A percentile compares a stretch with the other conserved stretches of the same genome.
phyloP scores from a whole-genome alignment of 2,113 vertebrate genomes.

The Rynchops niger region DNA sequence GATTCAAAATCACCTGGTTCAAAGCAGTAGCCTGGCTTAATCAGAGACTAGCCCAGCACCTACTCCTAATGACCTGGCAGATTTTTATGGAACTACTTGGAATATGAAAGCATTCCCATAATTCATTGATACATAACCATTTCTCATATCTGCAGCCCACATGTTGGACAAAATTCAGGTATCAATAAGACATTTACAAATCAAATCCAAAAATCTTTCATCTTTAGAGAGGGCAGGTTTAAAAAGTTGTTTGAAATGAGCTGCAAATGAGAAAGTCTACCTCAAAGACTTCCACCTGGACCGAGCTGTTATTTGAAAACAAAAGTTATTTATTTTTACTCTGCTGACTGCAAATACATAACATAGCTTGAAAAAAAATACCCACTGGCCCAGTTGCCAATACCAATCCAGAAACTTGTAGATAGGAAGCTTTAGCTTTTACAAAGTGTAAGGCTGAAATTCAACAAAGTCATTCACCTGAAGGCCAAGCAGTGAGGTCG shows the following conservation, averaged over 20 bases:
- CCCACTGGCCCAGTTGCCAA: neutral
- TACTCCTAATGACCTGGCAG: neutral
- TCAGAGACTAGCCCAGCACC: neutral
- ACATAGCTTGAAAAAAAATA: neutral
- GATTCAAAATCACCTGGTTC: neutral
- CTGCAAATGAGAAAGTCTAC: neutral
- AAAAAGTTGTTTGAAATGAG: neutral
- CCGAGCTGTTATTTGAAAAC: neutral
- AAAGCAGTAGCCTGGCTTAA: neutral
- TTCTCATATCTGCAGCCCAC: neutral
- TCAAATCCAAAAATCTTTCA: neutral
- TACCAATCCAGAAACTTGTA: neutral
- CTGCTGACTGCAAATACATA: neutral
- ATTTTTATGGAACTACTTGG: neutral
- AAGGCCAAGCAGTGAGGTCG: neutral
- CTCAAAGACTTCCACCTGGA: neutral
- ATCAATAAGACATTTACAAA: neutral
- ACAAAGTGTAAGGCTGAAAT: neutral
- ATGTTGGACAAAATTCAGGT: neutral
- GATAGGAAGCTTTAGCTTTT: neutral
- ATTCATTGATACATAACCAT: neutral
- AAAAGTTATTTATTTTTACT: neutral
- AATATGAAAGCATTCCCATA: neutral
- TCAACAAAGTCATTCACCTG: neutral
- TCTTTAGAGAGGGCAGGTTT: neutral